Evolutionary conservation across 2,113 vertebrate genomes (phyloP).

Genomic region (Nycticorax nycticorax): DNA sequence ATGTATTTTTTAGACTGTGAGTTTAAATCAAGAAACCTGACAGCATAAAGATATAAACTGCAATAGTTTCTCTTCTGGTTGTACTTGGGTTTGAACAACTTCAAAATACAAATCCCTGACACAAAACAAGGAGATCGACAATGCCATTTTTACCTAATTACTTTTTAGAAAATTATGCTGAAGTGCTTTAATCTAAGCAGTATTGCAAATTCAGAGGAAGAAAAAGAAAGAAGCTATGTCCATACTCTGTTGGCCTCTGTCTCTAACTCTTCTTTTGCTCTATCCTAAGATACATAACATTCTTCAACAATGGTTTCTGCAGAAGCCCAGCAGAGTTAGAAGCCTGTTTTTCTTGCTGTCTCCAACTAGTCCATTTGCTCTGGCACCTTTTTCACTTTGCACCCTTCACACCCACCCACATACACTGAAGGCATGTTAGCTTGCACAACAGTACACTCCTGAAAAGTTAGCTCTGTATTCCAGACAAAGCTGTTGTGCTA

Average conservation of each 20-base stretch:
- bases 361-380: neutral
- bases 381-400: neutral
- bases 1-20: neutral
- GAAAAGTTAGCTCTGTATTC: neutral
- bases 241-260: neutral
- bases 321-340: neutral
- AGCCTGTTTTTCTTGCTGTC: neutral
- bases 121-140: neutral
- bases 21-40: neutral
- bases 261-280: neutral
- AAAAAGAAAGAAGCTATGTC: neutral
- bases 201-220: neutral
- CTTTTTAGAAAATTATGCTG: neutral
- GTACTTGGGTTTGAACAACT: neutral
- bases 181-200: neutral
- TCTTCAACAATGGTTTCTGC: neutral
- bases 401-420: neutral
- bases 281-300: neutral
- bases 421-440: accelerated
- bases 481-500: neutral
- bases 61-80: neutral
- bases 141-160: neutral
- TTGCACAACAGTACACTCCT: neutral
- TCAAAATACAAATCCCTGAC: neutral
- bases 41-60: neutral